Percentiles rank a stretch among this genome's conserved stretches.
Evolutionary conservation across 2,113 vertebrate species (phyloP).

Genomic region (crab-eating macaque (Macaca fascicularis)): T2T-MFA8v1.1 NC_088376.1:96366001-96366500

Average conservation of each 20-base stretch:
- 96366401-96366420: background rate
- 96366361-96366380: background rate
- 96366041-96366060: background rate
- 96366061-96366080: background rate
- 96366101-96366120: background rate
- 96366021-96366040: background rate
- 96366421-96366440: background rate
- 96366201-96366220: background rate
- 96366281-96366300: background rate
- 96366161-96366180: background rate
- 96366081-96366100: rapidly evolving
- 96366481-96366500: background rate
- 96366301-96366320: background rate
- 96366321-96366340: background rate
- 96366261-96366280: background rate
- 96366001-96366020: background rate
- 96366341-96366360: background rate
- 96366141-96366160: rapidly evolving
- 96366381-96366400: background rate
- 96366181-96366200: background rate
- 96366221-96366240: background rate
- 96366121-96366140: background rate
- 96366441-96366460: no score
- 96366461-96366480: no score
- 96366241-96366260: background rate